Conservation (phyloP, 2,113 vertebrate species). For the Psittacula cyanocephala region DNA sequence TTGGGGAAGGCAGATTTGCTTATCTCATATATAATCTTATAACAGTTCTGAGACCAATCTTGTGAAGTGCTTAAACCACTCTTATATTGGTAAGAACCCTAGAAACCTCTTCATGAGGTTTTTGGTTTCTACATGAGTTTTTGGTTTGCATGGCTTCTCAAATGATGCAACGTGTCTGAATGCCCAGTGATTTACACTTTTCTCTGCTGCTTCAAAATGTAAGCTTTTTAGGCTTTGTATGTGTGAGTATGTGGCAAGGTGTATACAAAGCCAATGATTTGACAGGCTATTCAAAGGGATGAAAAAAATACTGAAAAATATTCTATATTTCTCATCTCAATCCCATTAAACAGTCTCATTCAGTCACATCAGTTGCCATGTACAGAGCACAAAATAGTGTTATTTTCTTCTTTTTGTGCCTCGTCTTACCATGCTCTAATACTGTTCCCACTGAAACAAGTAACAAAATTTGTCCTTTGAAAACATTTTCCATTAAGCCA, state of each 20-base stretch:
- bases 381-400: background rate
- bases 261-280: fast-evolving
- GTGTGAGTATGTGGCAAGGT: no score
- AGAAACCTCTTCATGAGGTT: background rate
- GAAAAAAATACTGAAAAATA: background rate
- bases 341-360: background rate
- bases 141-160: background rate
- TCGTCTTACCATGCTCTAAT: background rate
- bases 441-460: background rate
- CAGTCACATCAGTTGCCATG: background rate
- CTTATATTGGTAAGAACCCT: background rate
- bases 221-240: background rate
- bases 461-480: background rate
- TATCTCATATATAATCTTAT: background rate
- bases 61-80: background rate
- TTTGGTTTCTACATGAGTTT: background rate
- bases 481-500: background rate
- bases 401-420: background rate
- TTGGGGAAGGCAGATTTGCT: background rate
- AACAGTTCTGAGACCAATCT: background rate
- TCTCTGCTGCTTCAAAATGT: background rate
- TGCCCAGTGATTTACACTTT: background rate
- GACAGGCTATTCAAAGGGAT: background rate
- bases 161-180: background rate
- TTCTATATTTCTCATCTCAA: fast-evolving